Conservation (phyloP, 1,140 invertebrate species). For the Oryctes rhinoceros region DNA sequence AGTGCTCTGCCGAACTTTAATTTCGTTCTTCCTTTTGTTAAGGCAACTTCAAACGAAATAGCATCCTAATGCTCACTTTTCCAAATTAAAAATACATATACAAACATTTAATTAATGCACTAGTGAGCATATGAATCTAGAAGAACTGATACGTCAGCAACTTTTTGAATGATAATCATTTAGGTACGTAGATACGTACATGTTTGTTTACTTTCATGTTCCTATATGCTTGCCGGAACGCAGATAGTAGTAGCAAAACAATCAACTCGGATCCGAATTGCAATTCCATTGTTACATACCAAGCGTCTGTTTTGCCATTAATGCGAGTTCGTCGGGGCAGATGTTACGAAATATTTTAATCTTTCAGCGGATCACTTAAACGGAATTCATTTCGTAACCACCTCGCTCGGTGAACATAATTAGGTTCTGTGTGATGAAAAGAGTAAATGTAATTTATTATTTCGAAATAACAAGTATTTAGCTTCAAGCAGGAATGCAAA, state of each 20-base stretch:
- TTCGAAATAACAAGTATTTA: no score
- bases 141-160: neutral
- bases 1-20: no score
- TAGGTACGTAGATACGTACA: neutral
- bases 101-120: neutral
- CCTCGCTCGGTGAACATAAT: neutral
- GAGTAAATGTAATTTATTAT: no score
- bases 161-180: conserved; percentile 19
- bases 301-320: neutral
- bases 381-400: neutral
- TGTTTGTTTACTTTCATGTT: conserved; percentile 18
- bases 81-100: conserved; percentile 11
- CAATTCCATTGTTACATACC: conserved; percentile 19
- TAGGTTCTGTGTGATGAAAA: no score
- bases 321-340: neutral
- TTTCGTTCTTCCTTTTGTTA: no score
- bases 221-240: neutral
- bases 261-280: neutral
- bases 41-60: neutral
- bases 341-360: conserved; percentile 28
- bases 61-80: neutral
- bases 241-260: conserved; percentile 24
- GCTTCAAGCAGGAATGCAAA: no score
- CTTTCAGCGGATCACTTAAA: conserved; percentile 5
- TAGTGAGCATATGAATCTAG: neutral